These are phyloP conservation scores for Chloroclysta siterata DNA, from an alignment of 2,888 invertebrate species.

Conservation along the genomic window DNA sequence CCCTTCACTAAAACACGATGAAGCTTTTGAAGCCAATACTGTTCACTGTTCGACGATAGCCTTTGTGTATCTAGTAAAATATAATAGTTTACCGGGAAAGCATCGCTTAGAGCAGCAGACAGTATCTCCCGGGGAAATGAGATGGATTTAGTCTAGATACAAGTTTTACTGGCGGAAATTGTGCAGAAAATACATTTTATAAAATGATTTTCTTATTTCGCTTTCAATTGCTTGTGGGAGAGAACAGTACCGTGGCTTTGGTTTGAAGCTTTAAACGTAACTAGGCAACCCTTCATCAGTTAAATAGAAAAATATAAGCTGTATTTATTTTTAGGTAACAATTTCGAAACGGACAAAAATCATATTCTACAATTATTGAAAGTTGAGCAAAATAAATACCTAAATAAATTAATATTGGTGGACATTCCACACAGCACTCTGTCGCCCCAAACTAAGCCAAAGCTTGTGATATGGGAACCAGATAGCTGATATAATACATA, in stretches of 20 bases:
- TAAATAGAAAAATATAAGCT: not conserved
- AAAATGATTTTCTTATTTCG: slow-evolving; percentile 8
- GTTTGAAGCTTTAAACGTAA: not conserved
- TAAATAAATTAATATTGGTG: no score
- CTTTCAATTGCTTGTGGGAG: slow-evolving; percentile 1
- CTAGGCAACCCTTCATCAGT: not conserved
- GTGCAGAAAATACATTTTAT: slow-evolving; percentile 9
- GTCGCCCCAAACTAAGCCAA: no score
- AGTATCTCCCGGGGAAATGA: slow-evolving; percentile 4
- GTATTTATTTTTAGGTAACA: not conserved
- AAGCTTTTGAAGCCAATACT: no score
- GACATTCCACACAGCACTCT: no score
- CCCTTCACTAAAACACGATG: not conserved
- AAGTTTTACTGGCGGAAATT: slow-evolving; percentile 7
- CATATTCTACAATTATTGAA: no score
- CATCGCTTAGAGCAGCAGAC: not conserved
- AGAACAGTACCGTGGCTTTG: not conserved
- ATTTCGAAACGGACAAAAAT: no score
- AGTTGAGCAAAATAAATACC: no score
- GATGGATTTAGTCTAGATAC: slow-evolving; percentile 13
- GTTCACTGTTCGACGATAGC: no score
- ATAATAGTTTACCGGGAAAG: no score
- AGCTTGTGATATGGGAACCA: no score
- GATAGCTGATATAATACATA: no score
- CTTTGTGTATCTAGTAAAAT: no score